Evolutionary conservation across 2,113 vertebrate species (phyloP).

Genomic region (Coracopsis vasa): DNA sequence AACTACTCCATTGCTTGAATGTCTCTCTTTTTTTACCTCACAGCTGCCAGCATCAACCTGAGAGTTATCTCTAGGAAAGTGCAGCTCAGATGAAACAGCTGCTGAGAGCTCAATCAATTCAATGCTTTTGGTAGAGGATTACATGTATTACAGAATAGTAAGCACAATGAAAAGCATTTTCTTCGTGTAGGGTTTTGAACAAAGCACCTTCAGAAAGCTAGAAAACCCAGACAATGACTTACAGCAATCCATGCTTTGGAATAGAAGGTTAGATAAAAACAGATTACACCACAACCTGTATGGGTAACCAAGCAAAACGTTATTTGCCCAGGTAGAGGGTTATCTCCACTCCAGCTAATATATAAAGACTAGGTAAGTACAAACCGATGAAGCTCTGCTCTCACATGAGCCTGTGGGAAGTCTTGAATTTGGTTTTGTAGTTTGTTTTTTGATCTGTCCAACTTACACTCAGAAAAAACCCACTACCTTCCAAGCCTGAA

Average conservation of each 20-base stretch:
- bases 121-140: rapidly evolving
- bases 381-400: neutral
- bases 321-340: neutral
- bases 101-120: neutral
- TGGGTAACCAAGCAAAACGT: neutral
- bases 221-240: neutral
- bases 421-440: neutral
- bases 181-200: neutral
- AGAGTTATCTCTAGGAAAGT: neutral
- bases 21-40: neutral
- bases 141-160: neutral
- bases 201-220: neutral
- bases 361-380: neutral
- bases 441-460: neutral
- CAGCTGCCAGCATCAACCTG: neutral
- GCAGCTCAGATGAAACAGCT: neutral
- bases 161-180: neutral
- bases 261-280: neutral
- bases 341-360: neutral
- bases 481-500: neutral
- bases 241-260: neutral
- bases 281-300: neutral
- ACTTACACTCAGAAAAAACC: rapidly evolving
- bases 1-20: neutral
- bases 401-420: neutral